phyloP scores from a whole-genome alignment of 2,888 invertebrate genomes.

The Trichopria drosophilae region DNA sequence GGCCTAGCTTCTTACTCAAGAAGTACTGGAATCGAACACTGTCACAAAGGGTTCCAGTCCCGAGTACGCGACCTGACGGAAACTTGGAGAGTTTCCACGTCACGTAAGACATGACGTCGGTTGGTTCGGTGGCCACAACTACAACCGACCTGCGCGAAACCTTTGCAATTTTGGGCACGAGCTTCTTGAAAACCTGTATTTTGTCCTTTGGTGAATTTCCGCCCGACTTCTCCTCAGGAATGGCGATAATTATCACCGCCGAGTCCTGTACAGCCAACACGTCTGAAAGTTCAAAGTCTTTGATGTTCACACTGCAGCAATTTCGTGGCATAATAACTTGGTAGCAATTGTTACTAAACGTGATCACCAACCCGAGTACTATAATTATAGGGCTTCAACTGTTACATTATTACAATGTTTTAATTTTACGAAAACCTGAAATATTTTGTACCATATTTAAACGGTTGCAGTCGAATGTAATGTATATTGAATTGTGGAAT shows the following conservation, averaged over 20 bases:
- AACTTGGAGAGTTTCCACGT: constrained; percentile 66
- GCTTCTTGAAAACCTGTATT: constrained; percentile 43
- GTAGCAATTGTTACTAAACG: too few species aligned
- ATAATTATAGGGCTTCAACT: too few species aligned
- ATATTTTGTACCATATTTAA: too few species aligned
- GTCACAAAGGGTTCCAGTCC: constrained; percentile 64
- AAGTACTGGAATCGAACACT: constrained; percentile 63
- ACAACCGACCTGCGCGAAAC: constrained; percentile 47
- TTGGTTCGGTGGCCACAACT: constrained; percentile 51
- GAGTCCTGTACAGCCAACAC: constrained; percentile 47
- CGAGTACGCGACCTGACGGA: constrained; percentile 63
- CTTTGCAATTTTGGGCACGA: constrained; percentile 46
- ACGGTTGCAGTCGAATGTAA: too few species aligned
- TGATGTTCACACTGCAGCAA: too few species aligned
- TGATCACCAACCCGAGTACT: too few species aligned
- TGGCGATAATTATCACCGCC: constrained; percentile 46
- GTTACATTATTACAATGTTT: too few species aligned
- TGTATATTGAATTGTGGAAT: too few species aligned
- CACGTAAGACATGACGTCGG: constrained; percentile 64
- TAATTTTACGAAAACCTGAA: too few species aligned
- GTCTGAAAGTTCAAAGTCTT: constrained; percentile 38
- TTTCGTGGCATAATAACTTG: too few species aligned
- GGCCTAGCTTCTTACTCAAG: constrained; percentile 59
- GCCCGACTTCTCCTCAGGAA: constrained; percentile 36
- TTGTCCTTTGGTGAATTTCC: constrained; percentile 42